These are phyloP conservation scores for Tor tambroides DNA, from an alignment of 2,113 vertebrate genomes.

Conservation along the genomic window DNA sequence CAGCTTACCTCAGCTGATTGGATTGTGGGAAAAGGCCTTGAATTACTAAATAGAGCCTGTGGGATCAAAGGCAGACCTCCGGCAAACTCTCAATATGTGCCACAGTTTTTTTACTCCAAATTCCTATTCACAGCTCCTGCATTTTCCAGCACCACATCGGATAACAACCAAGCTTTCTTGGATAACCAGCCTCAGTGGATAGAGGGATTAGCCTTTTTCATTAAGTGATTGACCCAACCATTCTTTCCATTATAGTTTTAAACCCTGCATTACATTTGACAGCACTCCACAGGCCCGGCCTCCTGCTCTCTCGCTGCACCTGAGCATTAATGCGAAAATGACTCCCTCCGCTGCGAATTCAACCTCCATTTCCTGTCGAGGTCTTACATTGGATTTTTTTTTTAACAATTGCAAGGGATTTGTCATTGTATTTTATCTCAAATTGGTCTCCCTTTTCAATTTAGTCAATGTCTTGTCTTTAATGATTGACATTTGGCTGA, in stretches of 20 bases:
- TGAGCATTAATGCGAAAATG: constrained; percentile 24
- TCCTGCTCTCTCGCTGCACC: constrained; percentile 1
- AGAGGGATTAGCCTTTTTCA: constrained; percentile 60
- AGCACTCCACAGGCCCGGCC: neutral
- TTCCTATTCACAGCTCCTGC: neutral
- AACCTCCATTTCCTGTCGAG: constrained; percentile 1
- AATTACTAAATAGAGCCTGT: constrained; percentile 27
- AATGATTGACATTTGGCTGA: neutral
- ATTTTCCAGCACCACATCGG: neutral
- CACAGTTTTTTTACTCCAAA: constrained; percentile 44
- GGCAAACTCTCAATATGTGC: constrained; percentile 33
- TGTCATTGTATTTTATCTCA: neutral
- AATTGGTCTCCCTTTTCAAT: neutral
- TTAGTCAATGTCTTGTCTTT: neutral
- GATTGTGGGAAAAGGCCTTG: constrained; percentile 33
- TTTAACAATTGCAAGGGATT: neutral
- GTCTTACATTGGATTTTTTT: neutral
- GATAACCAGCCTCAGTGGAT: constrained; percentile 55
- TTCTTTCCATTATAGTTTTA: constrained; percentile 34
- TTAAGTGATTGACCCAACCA: constrained; percentile 56
- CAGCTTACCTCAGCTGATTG: constrained; percentile 22
- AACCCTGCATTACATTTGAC: constrained; percentile 28
- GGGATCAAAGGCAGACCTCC: constrained; percentile 42
- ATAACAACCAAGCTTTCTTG: constrained; percentile 55
- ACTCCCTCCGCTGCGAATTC: constrained; percentile 26